A percentile compares a stretch with the other conserved stretches of the same genome.
Evolutionary conservation across 53 echinoderm and acorn worm species (phyloP).

Genomic region (Astropecten irregularis): DNA sequence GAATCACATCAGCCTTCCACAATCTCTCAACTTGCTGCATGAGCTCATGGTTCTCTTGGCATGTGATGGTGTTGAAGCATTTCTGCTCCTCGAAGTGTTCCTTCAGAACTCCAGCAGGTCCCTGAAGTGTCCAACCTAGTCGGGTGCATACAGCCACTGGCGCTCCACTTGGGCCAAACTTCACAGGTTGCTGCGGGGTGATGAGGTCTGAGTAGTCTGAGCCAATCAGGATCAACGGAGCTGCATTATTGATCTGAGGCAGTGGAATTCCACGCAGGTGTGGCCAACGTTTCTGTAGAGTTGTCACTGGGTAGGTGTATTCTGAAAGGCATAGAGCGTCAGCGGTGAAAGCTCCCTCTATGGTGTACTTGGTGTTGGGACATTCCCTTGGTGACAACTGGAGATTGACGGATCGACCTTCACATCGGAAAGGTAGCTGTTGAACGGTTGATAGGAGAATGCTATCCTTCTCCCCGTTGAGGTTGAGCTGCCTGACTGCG

Average conservation of each 20-base stretch:
- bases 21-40: constrained; percentile 9
- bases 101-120: background rate
- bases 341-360: background rate
- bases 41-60: background rate
- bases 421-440: background rate
- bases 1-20: constrained; percentile 1
- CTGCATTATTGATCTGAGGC: background rate
- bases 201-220: background rate
- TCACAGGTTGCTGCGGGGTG: background rate
- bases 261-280: background rate
- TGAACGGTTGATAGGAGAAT: background rate
- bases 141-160: background rate
- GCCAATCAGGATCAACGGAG: background rate
- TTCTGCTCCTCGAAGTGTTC: background rate
- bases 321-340: background rate
- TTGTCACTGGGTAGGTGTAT: constrained; percentile 5
- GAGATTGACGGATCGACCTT: background rate
- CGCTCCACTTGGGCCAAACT: background rate
- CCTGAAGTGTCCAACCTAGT: constrained; percentile 12
- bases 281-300: constrained; percentile 4
- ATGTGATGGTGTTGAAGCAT: background rate
- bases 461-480: background rate
- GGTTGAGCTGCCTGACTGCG: background rate
- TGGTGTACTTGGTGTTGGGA: background rate
- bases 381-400: constrained; percentile 6